Evolutionary conservation across 2,888 invertebrate genomes (phyloP), one percentile per base, ranked within the genome.

Genomic region (Melanostoma scalare): DNA sequence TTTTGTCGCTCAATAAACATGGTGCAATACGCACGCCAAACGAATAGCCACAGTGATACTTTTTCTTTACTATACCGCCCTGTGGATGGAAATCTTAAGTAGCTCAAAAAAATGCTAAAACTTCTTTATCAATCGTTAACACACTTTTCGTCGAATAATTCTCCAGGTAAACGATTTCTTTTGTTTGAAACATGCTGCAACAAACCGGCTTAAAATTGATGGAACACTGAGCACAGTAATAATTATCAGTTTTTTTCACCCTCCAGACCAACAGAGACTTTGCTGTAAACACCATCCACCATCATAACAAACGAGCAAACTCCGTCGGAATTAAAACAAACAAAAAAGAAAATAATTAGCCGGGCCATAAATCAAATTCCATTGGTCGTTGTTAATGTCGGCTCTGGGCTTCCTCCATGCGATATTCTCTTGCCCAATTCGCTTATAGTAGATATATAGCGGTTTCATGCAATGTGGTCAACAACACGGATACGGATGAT

Each of bases 321-420:
- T 56, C 74, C 6, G 67, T 56, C 33, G 74, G 61, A 74, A 73
- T 73, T 78, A 56, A 69, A 79, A 63, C 65, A 76, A 60, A 53
- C 55, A 68, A 40, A 36, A 36, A 52, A 30, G 30, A 81, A 77
- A 84, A 74, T 79, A 84, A 84, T 84, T 84, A 84, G 74, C 55
- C n/a, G 74, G 20, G 71, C 35, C 48, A 79, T 84, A 84, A 84
- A 84, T 84, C 84, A 84, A 84, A 71, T 69, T 79, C 74, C 74
- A 48, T 67, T 75, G 84, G 61, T 55, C 53, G 68, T 60, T 72
- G 55, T 61, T 76, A 73, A 68, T 73, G 72, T 44, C 42, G 63
- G 67, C 65, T 69, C n/a, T 33, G 56, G 67, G 71, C 50, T 67
- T n/a, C 69, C 55, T 50, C 38, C 36, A 60, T 46, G 31, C 60